A percentile compares a stretch with the other conserved stretches of the same genome.
Evolutionary conservation across 2,888 invertebrate genomes (phyloP).

Genomic region (Carabus problematicus): DNA sequence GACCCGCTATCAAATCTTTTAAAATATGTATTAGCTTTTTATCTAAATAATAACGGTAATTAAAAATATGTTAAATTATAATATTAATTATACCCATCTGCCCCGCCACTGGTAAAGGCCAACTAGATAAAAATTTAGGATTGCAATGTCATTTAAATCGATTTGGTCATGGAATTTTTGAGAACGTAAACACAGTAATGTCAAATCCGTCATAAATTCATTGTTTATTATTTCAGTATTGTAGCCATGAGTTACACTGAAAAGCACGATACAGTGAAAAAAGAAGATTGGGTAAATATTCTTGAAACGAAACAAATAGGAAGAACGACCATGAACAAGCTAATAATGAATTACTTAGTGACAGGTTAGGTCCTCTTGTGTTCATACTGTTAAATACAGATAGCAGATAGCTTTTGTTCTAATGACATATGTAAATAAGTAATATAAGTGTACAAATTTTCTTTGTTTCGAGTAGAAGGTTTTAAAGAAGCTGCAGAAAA

Average conservation of each 20-base stretch:
- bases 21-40: no score
- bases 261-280: constrained; percentile 62
- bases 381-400: constrained; percentile 16
- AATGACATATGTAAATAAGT: constrained; percentile 17
- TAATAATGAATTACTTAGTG: constrained; percentile 98
- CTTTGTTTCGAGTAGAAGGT: constrained; percentile 69
- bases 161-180: constrained; percentile 11
- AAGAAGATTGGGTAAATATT: constrained; percentile 78
- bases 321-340: constrained; percentile 91
- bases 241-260: constrained; percentile 63
- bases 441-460: constrained; percentile 13
- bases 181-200: constrained; percentile 33
- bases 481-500: constrained; percentile 97
- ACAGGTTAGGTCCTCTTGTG: constrained; percentile 71
- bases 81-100: no score
- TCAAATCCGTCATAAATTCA: constrained; percentile 19
- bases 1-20: background rate
- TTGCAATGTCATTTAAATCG: constrained; percentile 16
- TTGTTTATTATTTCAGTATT: constrained; percentile 14
- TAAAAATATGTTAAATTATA: no score
- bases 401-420: constrained; percentile 22
- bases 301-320: constrained; percentile 82
- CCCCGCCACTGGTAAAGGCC: constrained; percentile 1
- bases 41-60: no score
- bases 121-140: background rate